Evolutionary conservation across 2,797 vertebrate species (phyloP), one percentile per base, ranked within the genome.

Genomic region (Lutra lutra): DNA sequence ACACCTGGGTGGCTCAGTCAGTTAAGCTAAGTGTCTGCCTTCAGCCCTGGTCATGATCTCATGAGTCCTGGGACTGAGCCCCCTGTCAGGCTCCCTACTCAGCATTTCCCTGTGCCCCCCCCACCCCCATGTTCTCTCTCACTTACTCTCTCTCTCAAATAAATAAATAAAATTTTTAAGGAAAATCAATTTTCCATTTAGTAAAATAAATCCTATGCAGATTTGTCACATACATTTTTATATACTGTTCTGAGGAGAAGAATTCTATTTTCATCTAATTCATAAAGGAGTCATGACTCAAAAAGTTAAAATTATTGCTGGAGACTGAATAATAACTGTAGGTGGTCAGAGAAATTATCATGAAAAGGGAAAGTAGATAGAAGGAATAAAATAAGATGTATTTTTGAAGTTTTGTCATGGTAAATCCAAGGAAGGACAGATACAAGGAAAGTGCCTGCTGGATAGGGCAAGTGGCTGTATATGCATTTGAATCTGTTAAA

Each of bases 211-310:
- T 79, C 25, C 82, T 0, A 17, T 70, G 4, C 8, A 62, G 80
- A 80, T 85, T 85, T 88, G 2, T 86, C 77, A n/a, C 73, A 1
- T 75, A 29, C 92, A 80, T 40, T 94, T 90, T 84, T 90, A 35
- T 46, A 11, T 72, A 86, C 51, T 78, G 86, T 78, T 89, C 79
- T 75, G 13, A 32, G 35, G 35, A 84, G 64, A 73, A 25, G 18
- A 92, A 29, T 83, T 95, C 17, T 38, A 70, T 68, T 95, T 85
- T 92, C 43, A 68, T 32, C 43, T 86, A n/a, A 91, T 68, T 79
- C n/a, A 93, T 54, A 95, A 79, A 73, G 9, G 29, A 91, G 64
- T 85, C 38, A 62, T 73, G 56, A 88, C n/a, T 87, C 93, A 93
- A 87, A 40, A 89, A 80, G 2, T 73, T 51, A 51, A 58, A 91